phyloP scores from a whole-genome alignment of 2,888 invertebrate genomes.

The Melangyna quadrimaculata region DNA sequence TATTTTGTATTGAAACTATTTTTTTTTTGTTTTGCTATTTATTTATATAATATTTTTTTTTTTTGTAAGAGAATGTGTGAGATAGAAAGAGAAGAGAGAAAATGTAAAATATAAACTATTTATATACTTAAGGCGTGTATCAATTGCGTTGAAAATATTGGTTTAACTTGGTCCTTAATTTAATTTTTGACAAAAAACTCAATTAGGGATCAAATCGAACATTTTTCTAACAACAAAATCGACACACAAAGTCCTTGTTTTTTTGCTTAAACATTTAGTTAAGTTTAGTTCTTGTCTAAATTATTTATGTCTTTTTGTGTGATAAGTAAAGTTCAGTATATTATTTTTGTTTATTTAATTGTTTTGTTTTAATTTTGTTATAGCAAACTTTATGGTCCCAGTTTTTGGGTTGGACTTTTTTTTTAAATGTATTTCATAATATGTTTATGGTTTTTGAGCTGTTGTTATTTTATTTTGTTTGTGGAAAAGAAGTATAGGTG shows the following conservation, averaged over 20 bases:
- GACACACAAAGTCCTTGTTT: background rate
- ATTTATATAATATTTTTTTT: conserved; percentile 19
- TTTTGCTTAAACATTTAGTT: conserved; percentile 3
- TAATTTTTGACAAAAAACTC: background rate
- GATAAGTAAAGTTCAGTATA: conserved; percentile 59
- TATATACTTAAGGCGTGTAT: background rate
- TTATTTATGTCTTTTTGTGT: conserved; percentile 30
- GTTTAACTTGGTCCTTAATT: background rate
- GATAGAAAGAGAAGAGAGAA: conserved; percentile 29
- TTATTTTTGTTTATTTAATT: conserved; percentile 7
- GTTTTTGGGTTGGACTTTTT: conserved; percentile 69
- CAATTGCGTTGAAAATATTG: background rate
- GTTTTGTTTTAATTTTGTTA: conserved; percentile 2
- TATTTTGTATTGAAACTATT: background rate
- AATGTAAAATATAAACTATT: conserved; percentile 39
- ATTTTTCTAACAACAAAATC: background rate
- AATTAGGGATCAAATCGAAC: background rate
- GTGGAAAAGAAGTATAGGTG: conserved; percentile 9
- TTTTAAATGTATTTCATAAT: conserved; percentile 14
- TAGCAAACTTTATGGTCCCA: conserved; percentile 69
- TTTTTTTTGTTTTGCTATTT: conserved; percentile 15
- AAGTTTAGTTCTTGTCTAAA: conserved; percentile 8
- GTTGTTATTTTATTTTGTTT: conserved; percentile 24
- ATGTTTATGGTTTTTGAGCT: background rate
- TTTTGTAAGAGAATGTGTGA: conserved; percentile 53